A percentile compares a stretch with the other conserved stretches of the same genome.
phyloP scores from a whole-genome alignment of 2,113 vertebrate genomes.

The Ochotona curzoniae region DNA sequence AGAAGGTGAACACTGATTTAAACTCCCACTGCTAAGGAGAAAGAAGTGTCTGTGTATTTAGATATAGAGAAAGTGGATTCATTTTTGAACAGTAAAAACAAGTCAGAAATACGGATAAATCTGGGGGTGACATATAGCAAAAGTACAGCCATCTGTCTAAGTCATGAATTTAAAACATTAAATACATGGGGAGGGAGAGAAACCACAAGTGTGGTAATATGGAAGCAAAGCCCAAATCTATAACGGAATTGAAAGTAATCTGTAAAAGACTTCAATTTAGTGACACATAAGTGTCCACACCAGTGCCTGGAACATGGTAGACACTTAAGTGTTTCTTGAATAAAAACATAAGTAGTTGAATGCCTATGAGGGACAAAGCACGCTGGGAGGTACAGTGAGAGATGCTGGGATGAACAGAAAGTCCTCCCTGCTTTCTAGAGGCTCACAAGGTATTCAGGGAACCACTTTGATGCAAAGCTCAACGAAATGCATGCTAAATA shows the following conservation, averaged over 20 bases:
- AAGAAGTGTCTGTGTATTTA: slow-evolving; percentile 4
- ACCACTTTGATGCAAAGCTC: background rate
- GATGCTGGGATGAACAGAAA: background rate
- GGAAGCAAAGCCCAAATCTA: slow-evolving; percentile 25
- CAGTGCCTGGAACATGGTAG: background rate
- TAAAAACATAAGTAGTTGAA: background rate
- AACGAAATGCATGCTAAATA: background rate
- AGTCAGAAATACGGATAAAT: background rate
- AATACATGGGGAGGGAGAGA: background rate
- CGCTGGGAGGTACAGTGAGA: too few species aligned
- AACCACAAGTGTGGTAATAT: background rate
- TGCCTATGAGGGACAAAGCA: background rate
- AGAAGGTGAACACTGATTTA: background rate
- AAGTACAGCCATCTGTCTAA: slow-evolving; percentile 45
- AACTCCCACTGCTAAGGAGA: background rate
- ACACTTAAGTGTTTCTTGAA: background rate
- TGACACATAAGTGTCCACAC: background rate
- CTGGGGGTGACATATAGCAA: background rate
- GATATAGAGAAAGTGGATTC: background rate
- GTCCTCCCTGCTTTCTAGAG: background rate
- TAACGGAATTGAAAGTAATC: slow-evolving; percentile 31
- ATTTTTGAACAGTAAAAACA: slow-evolving; percentile 42
- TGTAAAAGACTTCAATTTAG: background rate
- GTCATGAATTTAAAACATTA: background rate
- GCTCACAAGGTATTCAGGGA: background rate